Evolutionary conservation across 2,797 vertebrate genomes (phyloP).

Genomic region (Rhynchonycteris naso): DNA sequence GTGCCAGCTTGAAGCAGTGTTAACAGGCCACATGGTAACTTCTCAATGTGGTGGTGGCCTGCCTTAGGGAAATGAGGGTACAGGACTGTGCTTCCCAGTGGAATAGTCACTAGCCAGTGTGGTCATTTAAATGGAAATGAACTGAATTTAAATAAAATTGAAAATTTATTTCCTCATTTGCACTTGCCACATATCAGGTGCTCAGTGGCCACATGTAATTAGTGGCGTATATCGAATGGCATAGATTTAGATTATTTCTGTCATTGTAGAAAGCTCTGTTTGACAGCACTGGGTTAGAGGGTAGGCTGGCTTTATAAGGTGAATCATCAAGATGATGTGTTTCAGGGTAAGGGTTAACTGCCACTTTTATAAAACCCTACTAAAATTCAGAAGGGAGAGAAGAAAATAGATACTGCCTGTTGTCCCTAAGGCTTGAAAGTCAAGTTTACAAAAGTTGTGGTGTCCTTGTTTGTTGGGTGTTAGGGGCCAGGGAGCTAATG

Average conservation of each 20-base stretch:
- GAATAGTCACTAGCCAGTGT: not conserved
- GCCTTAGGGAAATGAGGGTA: not conserved
- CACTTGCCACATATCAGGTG: not conserved
- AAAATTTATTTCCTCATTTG: not conserved
- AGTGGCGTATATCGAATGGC: too few species aligned
- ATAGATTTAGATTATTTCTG: not conserved
- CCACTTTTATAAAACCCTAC: not conserved
- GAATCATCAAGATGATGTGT: not conserved
- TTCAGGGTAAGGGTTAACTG: not conserved
- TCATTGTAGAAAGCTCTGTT: not conserved
- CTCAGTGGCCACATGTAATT: not conserved
- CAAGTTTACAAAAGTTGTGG: not conserved
- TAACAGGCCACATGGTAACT: fast-evolving
- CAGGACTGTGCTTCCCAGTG: not conserved
- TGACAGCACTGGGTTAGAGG: not conserved
- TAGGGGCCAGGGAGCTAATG: not conserved
- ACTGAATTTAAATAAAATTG: not conserved
- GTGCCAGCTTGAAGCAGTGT: not conserved
- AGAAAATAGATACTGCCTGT: not conserved
- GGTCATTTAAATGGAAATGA: not conserved
- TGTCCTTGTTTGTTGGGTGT: not conserved
- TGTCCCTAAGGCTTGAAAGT: not conserved
- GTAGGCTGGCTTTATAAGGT: not conserved
- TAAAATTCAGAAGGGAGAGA: not conserved
- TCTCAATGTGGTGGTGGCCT: not conserved